Base-by-base conservation (phyloP, 1,140 invertebrate genomes). In the Armadillidium nasatum region DNA sequence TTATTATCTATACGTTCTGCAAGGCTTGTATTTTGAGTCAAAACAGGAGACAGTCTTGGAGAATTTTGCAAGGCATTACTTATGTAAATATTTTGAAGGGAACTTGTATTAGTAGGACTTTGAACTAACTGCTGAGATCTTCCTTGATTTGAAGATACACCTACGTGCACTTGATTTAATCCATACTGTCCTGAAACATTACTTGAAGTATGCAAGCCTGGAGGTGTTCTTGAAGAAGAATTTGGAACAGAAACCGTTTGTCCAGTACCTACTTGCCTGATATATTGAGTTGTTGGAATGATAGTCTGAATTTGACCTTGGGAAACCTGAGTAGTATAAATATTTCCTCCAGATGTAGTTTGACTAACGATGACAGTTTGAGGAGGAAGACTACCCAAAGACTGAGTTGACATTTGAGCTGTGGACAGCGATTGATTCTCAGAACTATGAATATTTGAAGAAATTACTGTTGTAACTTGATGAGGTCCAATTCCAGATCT, bases 1-100 rank as follows among this genome's bases (percentile, higher is more conserved):
- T 76, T 74, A 70, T 60, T 78, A 50, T 76, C 76, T 10, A 78
- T 44, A 71, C 79, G 44, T 15, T 78, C 78, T 44, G 75, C 71
- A 44, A 79, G 60, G 43, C 78, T 79, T 11, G 74, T 50, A 19
- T 60, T 60, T 60, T 60, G 50, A 60, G 19, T 19, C 19, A 60
- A 60, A 15, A 60, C 50, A 19, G 50, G 50, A 60, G 50, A 60
- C 50, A 60, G 1, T 60, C 50, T 60, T 60, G 1, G 50, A 60
- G 50, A 60, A 60, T 60, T 60, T 60, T 60, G 50, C 11, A 60
- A 15, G 19, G 3, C 1, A 15, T 60, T 13, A 7, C 50, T 60
- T 60, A 7, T 15, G 7, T 13, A 7, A 60, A 7, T 15, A 60
- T 60, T 60, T 19, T 60, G 50, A 60, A 60, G 50, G 19, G 50